Base-by-base conservation (phyloP, 2,888 invertebrate species). In the Watsonalla cultraria region DNA sequence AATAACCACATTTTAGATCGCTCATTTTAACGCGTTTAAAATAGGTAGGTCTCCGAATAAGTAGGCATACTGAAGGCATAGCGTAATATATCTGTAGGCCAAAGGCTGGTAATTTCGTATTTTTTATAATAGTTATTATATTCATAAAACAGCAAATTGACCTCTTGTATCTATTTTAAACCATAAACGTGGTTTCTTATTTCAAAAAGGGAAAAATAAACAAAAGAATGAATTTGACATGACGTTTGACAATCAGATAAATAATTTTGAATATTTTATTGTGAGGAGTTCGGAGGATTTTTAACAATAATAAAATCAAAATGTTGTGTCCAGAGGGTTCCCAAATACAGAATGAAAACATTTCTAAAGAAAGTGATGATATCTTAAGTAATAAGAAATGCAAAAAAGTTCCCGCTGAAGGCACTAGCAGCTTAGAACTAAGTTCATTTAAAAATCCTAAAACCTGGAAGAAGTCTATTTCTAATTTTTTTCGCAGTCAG, bases 381-480 rank as follows among this genome's bases (percentile, higher is more conserved):
- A 70, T 66, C 46, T 66, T 24, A 24, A 24, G 64, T 62, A 64
- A 58, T 56, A 78, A 73, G 55, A 82, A 79, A 72, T 74, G 65
- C 59, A 82, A 76, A 61, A 82, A 78, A 61, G 59, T 76, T 51
- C 74, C 78, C 33, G 66, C 65, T 45, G 86, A 85, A 68, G 85
- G 80, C 48, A 67, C 76, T 51, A 73, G 72, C 56, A 76, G 67
- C 64, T 57, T 81, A 61, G 89, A 88, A 64, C 65, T 87, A 59
- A 75, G 74, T 62, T 80, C 86, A 24, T 87, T 73, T 51, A 90
- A 79, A 76, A 79, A 78, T 66, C 80, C 83, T 11, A 90, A 82
- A 62, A 85, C 80, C 51, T 90, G 90, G 90, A 90, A 87, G 65
- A 90, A 88, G 63, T 88, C 90, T 42, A 78, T 90, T 52, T 74